Evolutionary conservation across 2,113 vertebrate genomes (phyloP), one percentile per base, ranked within the genome.

Genomic region (Rhinolophus ferrumequinum): DNA sequence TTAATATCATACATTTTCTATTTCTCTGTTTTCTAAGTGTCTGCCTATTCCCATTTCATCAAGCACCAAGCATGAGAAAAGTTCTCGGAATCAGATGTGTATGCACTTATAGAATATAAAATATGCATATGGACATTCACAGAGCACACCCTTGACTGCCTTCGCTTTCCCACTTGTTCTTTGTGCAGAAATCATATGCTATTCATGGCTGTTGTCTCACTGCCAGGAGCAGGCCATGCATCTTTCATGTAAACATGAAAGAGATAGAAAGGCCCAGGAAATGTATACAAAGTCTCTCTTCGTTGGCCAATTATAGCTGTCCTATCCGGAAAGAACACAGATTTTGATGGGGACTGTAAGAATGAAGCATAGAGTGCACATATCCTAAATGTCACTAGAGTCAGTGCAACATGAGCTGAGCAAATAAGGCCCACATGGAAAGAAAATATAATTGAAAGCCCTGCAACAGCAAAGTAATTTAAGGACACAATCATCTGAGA

Each of bases 381-480:
- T n/a, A 47, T 4, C 21, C 10, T n/a, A 66, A 82, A 87, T 85
- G 54, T 50, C n/a, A 72, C 66, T 35, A 19, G 77, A 93, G 72
- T 81, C 56, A 41, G 3, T 44, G 24, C 47, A 91, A 82, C 52
- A 22, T 2, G 15, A 85, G 11, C 22, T 52, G 54, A 85, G 33
- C 15, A 90, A 88, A 95, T 94, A 70, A 90, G 13, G 28, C 73
- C 50, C 69, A 83, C 44, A 64, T 72, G 35, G 81, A 93, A 80
- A 84, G 58, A 54, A 38, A 91, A 69, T 87, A 70, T 83, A 66
- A 62, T 50, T 14, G 33, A 88, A 81, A 90, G 22, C 44, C 54
- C 18, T 82, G 24, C 3, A 54, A 72, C 18, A 90, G 9, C 30
- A 44, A 85, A 93, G 28, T 67, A 56, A 90, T 91, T 88, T 88